Conservation (phyloP, 2,888 invertebrate genomes). For the Podotricha telesiphe region DNA sequence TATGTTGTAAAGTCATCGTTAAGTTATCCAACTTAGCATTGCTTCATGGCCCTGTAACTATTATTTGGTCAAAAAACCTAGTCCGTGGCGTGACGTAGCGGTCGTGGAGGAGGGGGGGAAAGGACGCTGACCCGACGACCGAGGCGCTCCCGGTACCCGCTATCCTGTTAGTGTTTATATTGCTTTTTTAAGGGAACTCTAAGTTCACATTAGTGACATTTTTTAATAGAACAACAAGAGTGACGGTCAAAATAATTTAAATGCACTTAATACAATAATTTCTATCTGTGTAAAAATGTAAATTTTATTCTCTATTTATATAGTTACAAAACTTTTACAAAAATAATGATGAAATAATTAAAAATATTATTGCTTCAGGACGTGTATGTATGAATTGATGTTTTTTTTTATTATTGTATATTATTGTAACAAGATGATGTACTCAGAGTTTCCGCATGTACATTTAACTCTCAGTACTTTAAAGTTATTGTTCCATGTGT, state of each 20-base stretch:
- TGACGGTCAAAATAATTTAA: not conserved
- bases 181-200: conserved; percentile 51
- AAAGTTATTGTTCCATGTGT: too few species aligned
- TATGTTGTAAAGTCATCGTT: not conserved
- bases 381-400: too few species aligned
- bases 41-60: conserved; percentile 26
- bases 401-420: too few species aligned
- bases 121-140: conserved; percentile 67
- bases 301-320: too few species aligned
- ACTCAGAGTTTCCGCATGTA: too few species aligned
- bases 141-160: conserved; percentile 50
- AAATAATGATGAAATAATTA: too few species aligned
- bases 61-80: conserved; percentile 42
- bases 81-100: conserved; percentile 60
- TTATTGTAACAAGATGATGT: too few species aligned
- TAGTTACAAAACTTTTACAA: too few species aligned
- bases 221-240: conserved; percentile 10
- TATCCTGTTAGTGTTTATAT: conserved; percentile 57
- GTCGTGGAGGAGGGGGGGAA: conserved; percentile 62
- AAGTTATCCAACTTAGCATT: conserved; percentile 19
- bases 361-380: too few species aligned
- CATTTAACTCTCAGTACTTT: too few species aligned
- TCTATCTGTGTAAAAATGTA: not conserved
- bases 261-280: too few species aligned
- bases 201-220: conserved; percentile 29